Evolutionary conservation across 2,888 invertebrate genomes (phyloP), one percentile per base, ranked within the genome.

Genomic region (Acrocera orbiculus): DNA sequence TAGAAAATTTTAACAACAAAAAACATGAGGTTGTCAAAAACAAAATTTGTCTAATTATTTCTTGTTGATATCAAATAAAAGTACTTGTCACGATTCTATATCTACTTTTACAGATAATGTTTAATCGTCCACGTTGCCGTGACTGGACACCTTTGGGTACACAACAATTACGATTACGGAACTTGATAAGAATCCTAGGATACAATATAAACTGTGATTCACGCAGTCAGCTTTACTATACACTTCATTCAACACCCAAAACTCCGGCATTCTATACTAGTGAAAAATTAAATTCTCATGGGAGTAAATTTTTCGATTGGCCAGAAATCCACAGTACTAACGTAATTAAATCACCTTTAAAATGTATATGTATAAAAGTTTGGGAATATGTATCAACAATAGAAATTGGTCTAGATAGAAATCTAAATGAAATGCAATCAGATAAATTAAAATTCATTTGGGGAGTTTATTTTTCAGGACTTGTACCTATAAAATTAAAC

Each of bases 181-280:
- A 78, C 59, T 64, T 87, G 38, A 70, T 78, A 48, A 79, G 80
- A 66, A 72, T 86, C 44, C 64, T 71, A 44, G 73, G 70, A 39
- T 65, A 71, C 47, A 76, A 76, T 57, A 58, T 72, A 34, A 45
- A 51, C 27, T 48, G 46, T 16, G 38, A 43, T 28, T 24, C 42
- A 24, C 41, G 44, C 24, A 66, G 70, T 48, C 72, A 70, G 45
- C 74, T 76, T 52, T 85, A 82, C 51, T 74, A 77, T 42, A 85
- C 86, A 0, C 61, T 87, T 15, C 86, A 87, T 51, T 67, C 76
- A 45, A 77, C 80, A 4, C 73, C 74, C 11, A 76, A 81, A 73
- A 78, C 79, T 6, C 76, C 81, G 5, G 81, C 86, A 1, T 77
- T 86, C 50, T 87, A 81, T 48, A 81, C 79, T 1, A 86, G 85